Conservation (phyloP, 2,888 invertebrate species). For the Ametastegia equiseti region DNA sequence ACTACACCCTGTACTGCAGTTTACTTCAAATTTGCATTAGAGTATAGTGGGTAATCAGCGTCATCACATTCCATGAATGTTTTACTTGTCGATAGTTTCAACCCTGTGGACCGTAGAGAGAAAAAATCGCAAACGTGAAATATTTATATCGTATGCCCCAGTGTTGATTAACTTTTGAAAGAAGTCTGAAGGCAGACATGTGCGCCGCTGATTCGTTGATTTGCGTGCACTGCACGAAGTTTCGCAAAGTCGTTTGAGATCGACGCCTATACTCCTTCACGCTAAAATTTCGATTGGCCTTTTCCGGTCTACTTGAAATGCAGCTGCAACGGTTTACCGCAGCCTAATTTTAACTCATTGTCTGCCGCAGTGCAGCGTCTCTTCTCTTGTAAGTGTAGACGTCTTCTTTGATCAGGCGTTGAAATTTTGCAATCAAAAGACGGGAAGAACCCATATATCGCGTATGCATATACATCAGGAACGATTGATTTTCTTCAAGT, state of each 20-base stretch:
- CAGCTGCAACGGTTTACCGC: slow-evolving; percentile 1
- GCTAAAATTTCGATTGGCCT: slow-evolving; percentile 4
- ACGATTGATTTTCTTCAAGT: neutral
- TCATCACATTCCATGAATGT: too few species aligned
- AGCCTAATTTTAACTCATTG: neutral
- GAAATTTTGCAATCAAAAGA: neutral
- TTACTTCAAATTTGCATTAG: too few species aligned
- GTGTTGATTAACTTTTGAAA: too few species aligned
- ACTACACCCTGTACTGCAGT: too few species aligned
- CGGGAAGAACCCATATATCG: neutral
- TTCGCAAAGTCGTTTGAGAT: neutral
- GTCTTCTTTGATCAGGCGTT: neutral
- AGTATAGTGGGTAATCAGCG: too few species aligned
- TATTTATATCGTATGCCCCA: too few species aligned
- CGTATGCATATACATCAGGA: neutral
- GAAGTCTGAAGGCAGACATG: too few species aligned
- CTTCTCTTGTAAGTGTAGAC: neutral
- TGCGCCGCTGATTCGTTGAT: too few species aligned
- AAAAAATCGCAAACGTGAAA: too few species aligned
- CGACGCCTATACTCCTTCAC: neutral
- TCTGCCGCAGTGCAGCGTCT: neutral
- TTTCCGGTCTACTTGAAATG: slow-evolving; percentile 35
- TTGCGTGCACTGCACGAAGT: neutral
- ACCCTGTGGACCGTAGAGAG: too few species aligned
- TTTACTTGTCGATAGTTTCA: too few species aligned